Conservation (phyloP, 1,140 invertebrate species). For the Drosophila baimaii region DNA sequence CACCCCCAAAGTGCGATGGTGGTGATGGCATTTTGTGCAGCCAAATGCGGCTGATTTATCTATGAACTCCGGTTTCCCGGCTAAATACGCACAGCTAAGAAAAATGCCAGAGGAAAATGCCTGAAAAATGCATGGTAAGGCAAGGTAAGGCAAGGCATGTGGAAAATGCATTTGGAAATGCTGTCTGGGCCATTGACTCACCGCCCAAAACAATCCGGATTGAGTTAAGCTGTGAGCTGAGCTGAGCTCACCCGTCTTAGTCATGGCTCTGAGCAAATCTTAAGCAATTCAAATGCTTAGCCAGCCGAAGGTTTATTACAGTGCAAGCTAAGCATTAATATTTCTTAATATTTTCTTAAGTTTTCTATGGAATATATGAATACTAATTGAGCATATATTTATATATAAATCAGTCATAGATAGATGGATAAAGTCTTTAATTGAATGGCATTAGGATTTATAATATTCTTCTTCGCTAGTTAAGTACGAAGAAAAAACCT, state of each 20-base stretch:
- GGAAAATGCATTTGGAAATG: constrained; percentile 52
- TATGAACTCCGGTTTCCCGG: constrained; percentile 20
- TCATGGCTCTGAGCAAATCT: constrained; percentile 48
- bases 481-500: too few relatives aligned
- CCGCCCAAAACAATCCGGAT: constrained; percentile 27
- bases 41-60: constrained; percentile 59
- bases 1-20: constrained; percentile 15
- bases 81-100: constrained; percentile 44
- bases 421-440: too few relatives aligned
- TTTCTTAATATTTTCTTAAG: constrained; percentile 12
- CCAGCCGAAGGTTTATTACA: constrained; percentile 58
- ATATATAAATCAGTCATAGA: background rate
- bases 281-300: constrained; percentile 54
- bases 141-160: constrained; percentile 23
- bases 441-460: background rate
- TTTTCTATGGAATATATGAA: background rate
- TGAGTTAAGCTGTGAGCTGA: background rate
- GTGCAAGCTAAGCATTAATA: background rate
- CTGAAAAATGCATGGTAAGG: constrained; percentile 2
- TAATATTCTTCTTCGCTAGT: background rate
- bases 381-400: background rate
- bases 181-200: constrained; percentile 68
- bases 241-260: constrained; percentile 62
- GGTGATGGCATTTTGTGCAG: constrained; percentile 46
- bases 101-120: constrained; percentile 31